Evolutionary conservation across 2,113 vertebrate genomes (phyloP).

Genomic region (Apus apus): DNA sequence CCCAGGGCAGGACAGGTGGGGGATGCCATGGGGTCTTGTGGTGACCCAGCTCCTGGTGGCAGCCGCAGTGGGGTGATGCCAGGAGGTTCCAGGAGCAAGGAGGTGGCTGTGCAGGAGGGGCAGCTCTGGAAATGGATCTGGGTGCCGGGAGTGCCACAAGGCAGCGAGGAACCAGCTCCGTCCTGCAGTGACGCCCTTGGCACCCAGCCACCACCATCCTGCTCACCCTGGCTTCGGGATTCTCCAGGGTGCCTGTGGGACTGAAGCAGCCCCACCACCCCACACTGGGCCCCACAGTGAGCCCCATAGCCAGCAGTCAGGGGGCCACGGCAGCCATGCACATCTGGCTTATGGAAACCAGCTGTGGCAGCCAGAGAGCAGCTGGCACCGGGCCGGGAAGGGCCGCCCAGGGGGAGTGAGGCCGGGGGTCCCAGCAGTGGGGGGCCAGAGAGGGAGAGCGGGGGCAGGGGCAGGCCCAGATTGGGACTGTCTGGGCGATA

Average conservation of each 20-base stretch:
- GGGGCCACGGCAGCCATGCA: neutral
- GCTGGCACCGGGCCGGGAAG: slow-evolving; percentile 43
- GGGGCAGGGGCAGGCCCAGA: slow-evolving; percentile 49
- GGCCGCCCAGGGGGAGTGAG: neutral
- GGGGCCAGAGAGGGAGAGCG: neutral
- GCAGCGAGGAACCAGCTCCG: slow-evolving; percentile 29
- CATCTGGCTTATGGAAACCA: slow-evolving; percentile 63
- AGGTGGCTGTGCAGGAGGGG: neutral
- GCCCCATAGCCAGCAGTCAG: neutral
- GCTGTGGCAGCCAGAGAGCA: slow-evolving; percentile 32
- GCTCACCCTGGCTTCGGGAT: accelerated
- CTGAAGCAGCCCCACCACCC: neutral
- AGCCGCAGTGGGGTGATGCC: neutral
- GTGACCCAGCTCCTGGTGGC: neutral
- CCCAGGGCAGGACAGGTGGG: accelerated
- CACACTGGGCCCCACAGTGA: neutral
- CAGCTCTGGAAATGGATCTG: neutral
- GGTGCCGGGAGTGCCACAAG: neutral
- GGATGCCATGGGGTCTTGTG: neutral
- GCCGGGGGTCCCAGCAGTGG: neutral
- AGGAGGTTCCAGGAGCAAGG: neutral
- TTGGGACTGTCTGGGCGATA: slow-evolving; percentile 68
- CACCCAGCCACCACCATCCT: neutral
- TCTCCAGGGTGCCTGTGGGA: neutral
- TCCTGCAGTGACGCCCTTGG: neutral